phyloP scores from a whole-genome alignment of 1,140 invertebrate species.

The Archivesica marissinica region DNA sequence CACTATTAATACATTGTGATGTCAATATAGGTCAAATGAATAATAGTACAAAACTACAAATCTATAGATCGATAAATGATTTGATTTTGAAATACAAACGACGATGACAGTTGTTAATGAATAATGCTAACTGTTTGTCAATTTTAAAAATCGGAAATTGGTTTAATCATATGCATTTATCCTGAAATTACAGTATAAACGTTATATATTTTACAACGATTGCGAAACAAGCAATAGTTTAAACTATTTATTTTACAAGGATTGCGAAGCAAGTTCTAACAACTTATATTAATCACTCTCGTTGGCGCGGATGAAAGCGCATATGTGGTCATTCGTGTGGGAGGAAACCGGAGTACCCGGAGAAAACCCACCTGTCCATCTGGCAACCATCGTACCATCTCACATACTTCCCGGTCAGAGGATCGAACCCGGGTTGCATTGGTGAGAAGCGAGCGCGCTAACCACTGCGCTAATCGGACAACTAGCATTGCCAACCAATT shows the following conservation, averaged over 20 bases:
- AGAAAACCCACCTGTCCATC: too few species aligned
- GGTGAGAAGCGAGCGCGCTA: too few species aligned
- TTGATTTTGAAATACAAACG: not conserved
- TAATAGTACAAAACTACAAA: conserved; percentile 11
- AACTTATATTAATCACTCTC: too few species aligned
- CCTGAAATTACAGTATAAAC: not conserved
- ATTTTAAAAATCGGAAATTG: not conserved
- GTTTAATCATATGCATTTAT: not conserved
- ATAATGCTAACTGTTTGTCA: not conserved
- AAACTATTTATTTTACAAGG: not conserved
- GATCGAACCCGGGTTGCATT: too few species aligned
- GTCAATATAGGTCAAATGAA: conserved; percentile 31
- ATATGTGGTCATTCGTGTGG: not conserved
- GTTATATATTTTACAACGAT: not conserved
- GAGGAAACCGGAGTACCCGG: not conserved
- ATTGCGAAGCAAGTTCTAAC: not conserved
- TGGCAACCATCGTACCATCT: too few species aligned
- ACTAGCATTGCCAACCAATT: too few species aligned
- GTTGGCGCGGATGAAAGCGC: not conserved
- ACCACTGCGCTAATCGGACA: too few species aligned
- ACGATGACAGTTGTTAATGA: not conserved
- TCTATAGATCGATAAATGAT: conserved; percentile 2
- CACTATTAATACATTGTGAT: not conserved
- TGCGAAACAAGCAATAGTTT: not conserved
- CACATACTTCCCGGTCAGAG: too few species aligned